Conservation (phyloP, 2,888 invertebrate species). For the Protonemura montana region DNA sequence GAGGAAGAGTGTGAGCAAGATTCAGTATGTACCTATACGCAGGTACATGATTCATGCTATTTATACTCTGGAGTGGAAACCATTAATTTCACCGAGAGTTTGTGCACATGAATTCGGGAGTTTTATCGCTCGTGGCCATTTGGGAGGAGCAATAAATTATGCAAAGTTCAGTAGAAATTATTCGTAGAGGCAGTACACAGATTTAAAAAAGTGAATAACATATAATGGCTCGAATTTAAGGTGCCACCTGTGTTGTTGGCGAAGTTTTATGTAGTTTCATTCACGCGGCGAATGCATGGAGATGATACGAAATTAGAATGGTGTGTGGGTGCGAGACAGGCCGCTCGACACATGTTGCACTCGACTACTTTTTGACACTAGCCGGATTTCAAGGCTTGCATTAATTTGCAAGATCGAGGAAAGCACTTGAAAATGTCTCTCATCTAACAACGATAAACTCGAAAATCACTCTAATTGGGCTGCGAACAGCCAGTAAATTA, state of each 20-base stretch:
- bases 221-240: background rate
- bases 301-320: background rate
- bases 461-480: background rate
- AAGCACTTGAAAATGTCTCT: background rate
- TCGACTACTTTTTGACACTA: background rate
- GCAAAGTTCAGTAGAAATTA: conserved; percentile 24
- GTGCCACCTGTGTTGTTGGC: conserved; percentile 26
- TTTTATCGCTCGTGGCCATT: background rate
- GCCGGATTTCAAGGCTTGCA: background rate
- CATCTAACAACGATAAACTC: background rate
- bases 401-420: background rate
- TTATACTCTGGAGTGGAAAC: background rate
- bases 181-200: conserved; percentile 18
- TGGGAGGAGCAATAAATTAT: conserved; percentile 34
- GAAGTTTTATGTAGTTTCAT: background rate
- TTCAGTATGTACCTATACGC: background rate
- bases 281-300: background rate
- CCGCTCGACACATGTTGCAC: background rate
- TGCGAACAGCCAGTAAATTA: background rate
- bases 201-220: conserved; percentile 24
- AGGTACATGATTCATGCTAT: background rate
- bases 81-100: background rate
- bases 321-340: background rate
- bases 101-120: conserved; percentile 4
- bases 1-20: background rate